Evolutionary conservation across 2,888 invertebrate species (phyloP).

Genomic region (Caenorhabditis sp.): DNA sequence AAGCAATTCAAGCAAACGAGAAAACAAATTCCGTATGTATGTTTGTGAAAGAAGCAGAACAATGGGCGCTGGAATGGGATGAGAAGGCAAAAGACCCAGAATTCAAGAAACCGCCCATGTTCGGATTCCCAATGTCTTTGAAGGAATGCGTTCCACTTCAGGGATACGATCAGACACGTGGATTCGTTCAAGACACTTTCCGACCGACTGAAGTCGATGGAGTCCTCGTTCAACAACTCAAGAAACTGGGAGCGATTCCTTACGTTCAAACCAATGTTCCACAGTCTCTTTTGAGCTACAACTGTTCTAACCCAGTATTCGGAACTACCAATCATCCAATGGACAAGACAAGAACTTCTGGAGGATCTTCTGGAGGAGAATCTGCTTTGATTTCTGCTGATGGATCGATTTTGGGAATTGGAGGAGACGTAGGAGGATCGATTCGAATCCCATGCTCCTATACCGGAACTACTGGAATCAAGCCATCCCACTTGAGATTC

Average conservation of each 20-base stretch:
- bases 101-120: conserved; percentile 76
- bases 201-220: conserved; percentile 69
- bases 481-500: conserved; percentile 76
- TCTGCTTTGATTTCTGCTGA: conserved; percentile 83
- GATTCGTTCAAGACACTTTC: conserved; percentile 83
- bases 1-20: conserved; percentile 73
- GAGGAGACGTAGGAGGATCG: conserved; percentile 85
- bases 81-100: conserved; percentile 65
- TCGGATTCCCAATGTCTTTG: conserved; percentile 80
- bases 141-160: conserved; percentile 78
- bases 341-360: conserved; percentile 64
- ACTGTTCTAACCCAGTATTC: conserved; percentile 84
- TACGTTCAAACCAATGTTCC: conserved; percentile 85
- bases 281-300: conserved; percentile 82
- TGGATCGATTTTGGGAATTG: conserved; percentile 81
- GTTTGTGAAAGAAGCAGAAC: conserved; percentile 77
- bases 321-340: conserved; percentile 78
- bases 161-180: conserved; percentile 79
- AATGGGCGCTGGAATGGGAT: conserved; percentile 76
- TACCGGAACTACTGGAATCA: conserved; percentile 84
- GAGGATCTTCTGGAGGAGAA: conserved; percentile 75
- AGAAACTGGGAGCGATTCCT: conserved; percentile 84
- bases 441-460: conserved; percentile 85
- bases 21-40: conserved; percentile 77
- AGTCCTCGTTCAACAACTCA: conserved; percentile 74